Conservation (phyloP, 2,888 invertebrate species). For the Coelopa pilipes region DNA sequence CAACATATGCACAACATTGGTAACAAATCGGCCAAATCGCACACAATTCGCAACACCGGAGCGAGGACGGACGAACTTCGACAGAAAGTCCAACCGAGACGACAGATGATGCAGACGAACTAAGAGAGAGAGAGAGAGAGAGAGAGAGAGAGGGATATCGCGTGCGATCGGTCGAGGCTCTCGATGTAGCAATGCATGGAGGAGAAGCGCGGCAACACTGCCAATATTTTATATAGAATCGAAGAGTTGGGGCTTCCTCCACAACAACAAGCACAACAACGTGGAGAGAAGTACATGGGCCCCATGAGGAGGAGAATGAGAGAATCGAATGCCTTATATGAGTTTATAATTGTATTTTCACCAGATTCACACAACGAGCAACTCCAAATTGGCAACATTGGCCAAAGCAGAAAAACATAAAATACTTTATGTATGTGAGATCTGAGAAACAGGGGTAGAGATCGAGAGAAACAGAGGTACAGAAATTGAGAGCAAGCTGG, state of each 20-base stretch:
- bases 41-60: constrained; percentile 34
- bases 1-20: constrained; percentile 32
- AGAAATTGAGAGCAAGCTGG: background rate
- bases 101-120: background rate
- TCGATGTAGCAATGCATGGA: background rate
- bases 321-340: too few relatives aligned
- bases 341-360: too few relatives aligned
- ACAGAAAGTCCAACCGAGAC: too few relatives aligned
- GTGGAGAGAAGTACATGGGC: background rate
- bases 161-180: background rate
- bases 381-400: constrained; percentile 1
- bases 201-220: background rate
- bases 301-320: too few relatives aligned
- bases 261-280: too few relatives aligned
- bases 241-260: too few relatives aligned
- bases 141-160: background rate
- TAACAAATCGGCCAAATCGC: constrained; percentile 35
- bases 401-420: background rate
- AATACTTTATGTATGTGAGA: background rate
- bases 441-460: background rate
- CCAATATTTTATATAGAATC: background rate
- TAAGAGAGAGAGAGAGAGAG: background rate
- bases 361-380: background rate
- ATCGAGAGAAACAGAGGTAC: too few relatives aligned
- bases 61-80: background rate